Conservation (phyloP, 2,888 invertebrate species). For the Graphium colonna region DNA sequence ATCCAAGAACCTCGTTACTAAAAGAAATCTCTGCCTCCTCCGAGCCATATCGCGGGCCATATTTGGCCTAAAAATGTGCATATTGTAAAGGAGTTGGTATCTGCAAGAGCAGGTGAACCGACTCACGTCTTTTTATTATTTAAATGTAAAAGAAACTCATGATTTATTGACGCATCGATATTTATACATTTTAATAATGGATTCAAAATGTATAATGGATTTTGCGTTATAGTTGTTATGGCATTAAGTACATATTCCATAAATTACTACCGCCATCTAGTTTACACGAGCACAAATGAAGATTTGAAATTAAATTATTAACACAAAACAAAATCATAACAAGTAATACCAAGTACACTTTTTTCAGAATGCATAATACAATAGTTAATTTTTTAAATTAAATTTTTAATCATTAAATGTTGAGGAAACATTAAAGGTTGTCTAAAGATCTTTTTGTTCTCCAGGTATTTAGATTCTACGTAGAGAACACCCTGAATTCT, state of each 20-base stretch:
- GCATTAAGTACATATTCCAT: neutral
- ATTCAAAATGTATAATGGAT: neutral
- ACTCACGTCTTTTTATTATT: slow-evolving; percentile 22
- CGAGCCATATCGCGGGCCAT: slow-evolving; percentile 52
- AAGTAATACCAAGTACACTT: too few relatives aligned
- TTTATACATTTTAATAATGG: neutral
- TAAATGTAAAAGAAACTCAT: slow-evolving; percentile 27
- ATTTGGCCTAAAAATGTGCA: slow-evolving; percentile 61
- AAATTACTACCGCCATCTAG: slow-evolving; percentile 8
- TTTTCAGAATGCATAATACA: too few relatives aligned
- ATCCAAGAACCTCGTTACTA: slow-evolving; percentile 51
- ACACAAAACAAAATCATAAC: too few relatives aligned
- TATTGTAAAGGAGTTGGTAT: slow-evolving; percentile 61
- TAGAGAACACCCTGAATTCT: slow-evolving; percentile 94
- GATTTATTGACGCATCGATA: slow-evolving; percentile 19
- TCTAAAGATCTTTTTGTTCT: slow-evolving; percentile 89
- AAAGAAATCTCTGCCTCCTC: slow-evolving; percentile 70
- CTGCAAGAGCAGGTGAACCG: slow-evolving; percentile 48
- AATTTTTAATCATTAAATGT: too few relatives aligned
- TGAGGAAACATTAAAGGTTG: too few relatives aligned
- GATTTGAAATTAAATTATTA: too few relatives aligned
- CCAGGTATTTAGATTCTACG: slow-evolving; percentile 90
- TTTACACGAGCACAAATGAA: neutral
- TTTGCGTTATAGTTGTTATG: neutral
- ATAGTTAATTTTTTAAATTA: too few relatives aligned